These are phyloP conservation scores for Leptonema lineaticorne DNA, from an alignment of 1,140 invertebrate species.

Conservation along the genomic window DNA sequence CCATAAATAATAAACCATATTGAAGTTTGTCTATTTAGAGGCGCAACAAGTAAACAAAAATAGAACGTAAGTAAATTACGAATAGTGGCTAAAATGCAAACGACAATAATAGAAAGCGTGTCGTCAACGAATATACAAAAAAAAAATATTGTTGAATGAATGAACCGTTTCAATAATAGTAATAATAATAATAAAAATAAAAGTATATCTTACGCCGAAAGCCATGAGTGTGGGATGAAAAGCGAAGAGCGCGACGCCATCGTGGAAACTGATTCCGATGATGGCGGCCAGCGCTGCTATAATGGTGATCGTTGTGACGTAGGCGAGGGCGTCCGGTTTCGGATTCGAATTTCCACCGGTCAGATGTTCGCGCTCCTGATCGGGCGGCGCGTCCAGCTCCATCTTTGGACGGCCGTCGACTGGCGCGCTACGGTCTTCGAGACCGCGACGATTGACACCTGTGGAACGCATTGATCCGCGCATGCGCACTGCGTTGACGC, in stretches of 20 bases:
- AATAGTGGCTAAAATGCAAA: too few species aligned
- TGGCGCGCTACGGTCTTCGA: not conserved
- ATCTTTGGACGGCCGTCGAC: constrained; percentile 37
- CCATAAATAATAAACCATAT: too few species aligned
- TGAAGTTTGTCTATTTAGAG: too few species aligned
- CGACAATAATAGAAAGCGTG: too few species aligned
- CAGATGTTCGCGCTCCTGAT: constrained; percentile 35
- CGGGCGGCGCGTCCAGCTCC: constrained; percentile 16
- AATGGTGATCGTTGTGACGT: constrained; percentile 42
- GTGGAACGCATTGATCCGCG: constrained; percentile 7
- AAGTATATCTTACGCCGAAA: constrained; percentile 45
- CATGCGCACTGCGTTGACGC: not conserved
- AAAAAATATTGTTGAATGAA: too few species aligned
- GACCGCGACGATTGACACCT: not conserved
- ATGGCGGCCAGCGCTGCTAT: constrained; percentile 36
- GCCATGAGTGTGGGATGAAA: constrained; percentile 53
- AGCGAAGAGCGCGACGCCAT: constrained; percentile 50
- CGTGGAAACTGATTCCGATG: constrained; percentile 48
- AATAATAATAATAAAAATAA: too few species aligned
- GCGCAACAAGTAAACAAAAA: too few species aligned
- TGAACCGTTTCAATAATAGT: too few species aligned
- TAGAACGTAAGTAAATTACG: too few species aligned
- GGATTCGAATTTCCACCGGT: too few species aligned
- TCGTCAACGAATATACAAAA: too few species aligned
- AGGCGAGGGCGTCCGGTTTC: constrained; percentile 38